phyloP scores from a whole-genome alignment of 1,140 invertebrate genomes.

The Zaprionus tsacasi region DNA sequence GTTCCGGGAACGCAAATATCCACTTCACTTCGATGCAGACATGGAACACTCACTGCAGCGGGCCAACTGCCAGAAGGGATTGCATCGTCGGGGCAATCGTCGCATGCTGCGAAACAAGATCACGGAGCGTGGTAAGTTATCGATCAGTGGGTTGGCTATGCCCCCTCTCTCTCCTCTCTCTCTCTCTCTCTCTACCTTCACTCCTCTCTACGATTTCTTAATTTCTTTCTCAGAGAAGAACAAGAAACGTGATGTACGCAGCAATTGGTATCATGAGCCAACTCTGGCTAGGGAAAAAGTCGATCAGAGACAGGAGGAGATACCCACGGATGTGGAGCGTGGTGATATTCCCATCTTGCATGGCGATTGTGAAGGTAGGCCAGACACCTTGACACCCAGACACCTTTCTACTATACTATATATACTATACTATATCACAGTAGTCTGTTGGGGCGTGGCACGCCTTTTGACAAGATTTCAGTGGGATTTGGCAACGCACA shows the following conservation, averaged over 20 bases:
- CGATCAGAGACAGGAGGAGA: slow-evolving; percentile 71
- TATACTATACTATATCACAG: slow-evolving; percentile 21
- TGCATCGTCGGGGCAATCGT: slow-evolving; percentile 69
- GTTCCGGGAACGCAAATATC: slow-evolving; percentile 85
- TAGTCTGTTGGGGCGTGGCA: slow-evolving; percentile 51
- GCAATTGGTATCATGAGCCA: slow-evolving; percentile 78
- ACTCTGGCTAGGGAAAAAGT: slow-evolving; percentile 61
- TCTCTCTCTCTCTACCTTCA: too few species aligned
- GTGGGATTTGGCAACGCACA: slow-evolving; percentile 36
- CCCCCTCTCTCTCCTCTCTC: neutral
- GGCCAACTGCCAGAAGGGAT: slow-evolving; percentile 82
- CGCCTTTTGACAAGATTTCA: slow-evolving; percentile 31
- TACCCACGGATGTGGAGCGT: slow-evolving; percentile 84
- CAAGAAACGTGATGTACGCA: slow-evolving; percentile 84
- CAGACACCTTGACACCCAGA: slow-evolving; percentile 7
- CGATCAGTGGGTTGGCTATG: slow-evolving; percentile 30
- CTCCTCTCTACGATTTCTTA: too few species aligned
- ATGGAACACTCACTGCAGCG: slow-evolving; percentile 79
- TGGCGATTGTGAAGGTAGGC: slow-evolving; percentile 88
- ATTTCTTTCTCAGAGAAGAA: slow-evolving; percentile 73
- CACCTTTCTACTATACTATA: neutral
- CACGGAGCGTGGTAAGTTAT: slow-evolving; percentile 75
- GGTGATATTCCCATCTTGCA: slow-evolving; percentile 91
- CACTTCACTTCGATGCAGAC: slow-evolving; percentile 84
- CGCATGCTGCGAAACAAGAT: slow-evolving; percentile 81